phyloP scores from a whole-genome alignment of 2,797 vertebrate species.

The Spatula clypeata region DNA sequence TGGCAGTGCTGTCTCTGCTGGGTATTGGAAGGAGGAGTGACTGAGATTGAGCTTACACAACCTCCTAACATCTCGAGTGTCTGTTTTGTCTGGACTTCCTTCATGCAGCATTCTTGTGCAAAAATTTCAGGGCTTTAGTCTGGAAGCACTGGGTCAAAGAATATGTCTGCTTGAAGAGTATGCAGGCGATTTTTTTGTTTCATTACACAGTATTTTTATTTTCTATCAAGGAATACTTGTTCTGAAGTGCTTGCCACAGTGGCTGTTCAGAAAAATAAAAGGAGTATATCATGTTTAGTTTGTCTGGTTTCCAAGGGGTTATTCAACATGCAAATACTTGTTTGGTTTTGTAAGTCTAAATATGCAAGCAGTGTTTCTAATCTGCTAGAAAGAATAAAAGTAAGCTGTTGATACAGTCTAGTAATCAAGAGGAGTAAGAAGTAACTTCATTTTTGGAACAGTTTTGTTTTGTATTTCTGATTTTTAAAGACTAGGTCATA shows the following conservation, averaged over 20 bases:
- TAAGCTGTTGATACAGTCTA: not conserved
- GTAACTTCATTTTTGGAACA: not conserved
- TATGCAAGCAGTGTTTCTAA: constrained; percentile 37
- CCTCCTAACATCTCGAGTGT: constrained; percentile 87
- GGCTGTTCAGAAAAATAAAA: constrained; percentile 57
- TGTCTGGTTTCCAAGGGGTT: constrained; percentile 23
- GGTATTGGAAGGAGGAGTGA: constrained; percentile 78
- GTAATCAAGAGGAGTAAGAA: not conserved
- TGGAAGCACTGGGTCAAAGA: constrained; percentile 90
- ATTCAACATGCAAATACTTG: constrained; percentile 40
- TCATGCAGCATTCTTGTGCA: constrained; percentile 86
- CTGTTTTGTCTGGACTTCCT: constrained; percentile 94
- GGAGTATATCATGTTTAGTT: not conserved
- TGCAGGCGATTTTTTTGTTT: constrained; percentile 87
- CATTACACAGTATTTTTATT: constrained; percentile 89
- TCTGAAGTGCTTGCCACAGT: constrained; percentile 79
- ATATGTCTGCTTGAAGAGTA: constrained; percentile 90
- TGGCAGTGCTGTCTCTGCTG: constrained; percentile 72
- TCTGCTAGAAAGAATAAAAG: not conserved
- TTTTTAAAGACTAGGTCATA: not conserved
- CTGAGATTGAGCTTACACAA: constrained; percentile 81
- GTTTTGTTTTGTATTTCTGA: not conserved
- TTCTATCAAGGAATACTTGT: constrained; percentile 84
- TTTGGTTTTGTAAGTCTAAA: constrained; percentile 34
- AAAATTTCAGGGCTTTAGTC: constrained; percentile 88